Percentiles rank a stretch among this genome's conserved stretches.
phyloP scores from a whole-genome alignment of 2,113 vertebrate genomes.

The Piliocolobus tephrosceles region DNA sequence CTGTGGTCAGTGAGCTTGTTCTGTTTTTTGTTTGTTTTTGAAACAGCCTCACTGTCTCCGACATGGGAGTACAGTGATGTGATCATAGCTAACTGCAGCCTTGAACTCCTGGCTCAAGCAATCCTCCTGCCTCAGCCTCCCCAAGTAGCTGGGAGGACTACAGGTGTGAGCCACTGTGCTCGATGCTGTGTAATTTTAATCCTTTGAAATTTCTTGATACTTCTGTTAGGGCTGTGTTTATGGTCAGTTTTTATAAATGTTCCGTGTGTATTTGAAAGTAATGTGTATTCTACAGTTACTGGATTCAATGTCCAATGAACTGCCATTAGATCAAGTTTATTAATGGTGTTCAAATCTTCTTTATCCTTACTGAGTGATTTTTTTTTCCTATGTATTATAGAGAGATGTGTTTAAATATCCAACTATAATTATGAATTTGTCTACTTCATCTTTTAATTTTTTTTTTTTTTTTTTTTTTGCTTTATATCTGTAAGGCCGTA shows the following conservation, averaged over 20 bases:
- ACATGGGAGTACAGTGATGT: too few species aligned
- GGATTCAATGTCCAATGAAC: not conserved
- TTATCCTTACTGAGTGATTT: not conserved
- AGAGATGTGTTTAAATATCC: constrained; percentile 32
- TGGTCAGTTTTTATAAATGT: not conserved
- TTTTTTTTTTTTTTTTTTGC: not conserved
- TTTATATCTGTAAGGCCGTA: not conserved
- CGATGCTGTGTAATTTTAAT: not conserved
- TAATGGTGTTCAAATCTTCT: not conserved
- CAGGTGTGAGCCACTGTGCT: too few species aligned
- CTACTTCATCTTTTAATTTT: not conserved
- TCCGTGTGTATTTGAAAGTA: not conserved
- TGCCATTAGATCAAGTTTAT: not conserved
- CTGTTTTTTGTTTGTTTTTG: not conserved
- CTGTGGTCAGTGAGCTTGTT: not conserved
- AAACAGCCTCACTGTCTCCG: too few species aligned
- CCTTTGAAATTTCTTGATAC: not conserved
- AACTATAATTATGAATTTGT: not conserved
- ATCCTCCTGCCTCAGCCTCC: too few species aligned
- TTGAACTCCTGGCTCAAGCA: too few species aligned
- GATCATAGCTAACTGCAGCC: too few species aligned
- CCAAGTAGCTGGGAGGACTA: too few species aligned
- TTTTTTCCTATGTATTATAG: not conserved
- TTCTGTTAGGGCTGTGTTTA: not conserved
- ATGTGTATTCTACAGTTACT: not conserved